Percentiles rank a stretch among this genome's conserved stretches.
Evolutionary conservation across 2,888 invertebrate species (phyloP).

Genomic region (Eretmocerus hayati): DNA sequence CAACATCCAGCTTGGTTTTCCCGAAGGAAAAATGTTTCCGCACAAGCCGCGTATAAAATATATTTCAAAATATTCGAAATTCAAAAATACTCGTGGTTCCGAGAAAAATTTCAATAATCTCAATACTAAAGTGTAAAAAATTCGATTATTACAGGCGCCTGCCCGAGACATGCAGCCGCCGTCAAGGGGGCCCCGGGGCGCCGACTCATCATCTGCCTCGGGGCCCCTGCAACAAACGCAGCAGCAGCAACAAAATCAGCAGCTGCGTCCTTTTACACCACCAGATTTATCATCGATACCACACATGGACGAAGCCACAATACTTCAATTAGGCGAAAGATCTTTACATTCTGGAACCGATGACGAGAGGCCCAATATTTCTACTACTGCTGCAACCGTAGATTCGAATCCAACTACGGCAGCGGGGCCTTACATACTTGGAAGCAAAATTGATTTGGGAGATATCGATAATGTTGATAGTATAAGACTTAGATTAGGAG

Average conservation of each 20-base stretch:
- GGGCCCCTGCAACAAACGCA: conserved; percentile 36
- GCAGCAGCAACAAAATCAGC: too few relatives aligned
- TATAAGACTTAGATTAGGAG: conserved; percentile 34
- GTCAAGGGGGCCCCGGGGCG: conserved; percentile 38
- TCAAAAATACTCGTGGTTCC: too few relatives aligned
- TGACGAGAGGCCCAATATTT: conserved; percentile 25
- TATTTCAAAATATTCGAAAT: too few relatives aligned
- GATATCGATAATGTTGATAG: conserved; percentile 44
- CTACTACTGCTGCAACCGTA: conserved; percentile 3
- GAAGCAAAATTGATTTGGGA: conserved; percentile 43
- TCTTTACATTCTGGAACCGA: conserved; percentile 27
- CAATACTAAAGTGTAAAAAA: too few relatives aligned
- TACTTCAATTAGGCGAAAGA: conserved; percentile 23
- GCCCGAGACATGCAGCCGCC: conserved; percentile 42
- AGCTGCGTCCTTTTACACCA: conserved; percentile 40
- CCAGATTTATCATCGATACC: conserved; percentile 43
- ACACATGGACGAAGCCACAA: conserved; percentile 43
- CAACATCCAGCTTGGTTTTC: too few relatives aligned
- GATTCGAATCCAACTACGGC: too few relatives aligned
- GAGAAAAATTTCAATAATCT: too few relatives aligned
- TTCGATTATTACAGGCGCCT: conserved; percentile 43
- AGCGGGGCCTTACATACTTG: conserved; percentile 40
- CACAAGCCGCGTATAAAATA: too few relatives aligned
- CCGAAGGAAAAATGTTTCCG: too few relatives aligned
- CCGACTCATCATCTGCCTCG: conserved; percentile 23